phyloP scores from a whole-genome alignment of 2,888 invertebrate species.

The Agonum fuliginosum region DNA sequence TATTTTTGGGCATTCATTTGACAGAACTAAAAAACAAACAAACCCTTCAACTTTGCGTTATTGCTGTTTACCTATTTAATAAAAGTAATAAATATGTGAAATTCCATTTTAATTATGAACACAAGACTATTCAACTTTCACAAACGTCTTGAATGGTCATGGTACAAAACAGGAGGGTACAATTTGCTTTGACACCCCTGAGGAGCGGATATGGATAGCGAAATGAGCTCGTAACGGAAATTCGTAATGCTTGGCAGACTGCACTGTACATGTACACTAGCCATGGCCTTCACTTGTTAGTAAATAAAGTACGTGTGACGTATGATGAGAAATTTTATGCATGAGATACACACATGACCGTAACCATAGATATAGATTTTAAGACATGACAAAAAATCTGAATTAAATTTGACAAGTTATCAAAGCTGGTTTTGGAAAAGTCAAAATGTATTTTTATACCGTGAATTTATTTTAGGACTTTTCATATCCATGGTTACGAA shows the following conservation, averaged over 20 bases:
- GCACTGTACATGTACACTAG: neutral
- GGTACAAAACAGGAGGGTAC: neutral
- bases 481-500: no score
- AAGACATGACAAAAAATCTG: no score
- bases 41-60: no score
- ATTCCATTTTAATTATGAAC: neutral
- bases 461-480: no score
- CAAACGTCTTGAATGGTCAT: neutral
- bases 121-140: neutral
- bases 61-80: no score
- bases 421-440: no score
- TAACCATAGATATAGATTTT: no score
- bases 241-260: constrained; percentile 19
- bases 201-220: constrained; percentile 14
- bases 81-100: neutral
- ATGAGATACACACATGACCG: no score
- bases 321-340: neutral
- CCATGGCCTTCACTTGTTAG: neutral
- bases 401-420: no score
- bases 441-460: no score
- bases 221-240: constrained; percentile 26
- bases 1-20: no score
- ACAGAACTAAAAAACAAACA: no score
- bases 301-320: neutral
- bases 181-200: neutral